Percentiles rank a stretch among this genome's conserved stretches.
phyloP scores from a whole-genome alignment of 1,140 invertebrate species.

The Tachypleus tridentatus region DNA sequence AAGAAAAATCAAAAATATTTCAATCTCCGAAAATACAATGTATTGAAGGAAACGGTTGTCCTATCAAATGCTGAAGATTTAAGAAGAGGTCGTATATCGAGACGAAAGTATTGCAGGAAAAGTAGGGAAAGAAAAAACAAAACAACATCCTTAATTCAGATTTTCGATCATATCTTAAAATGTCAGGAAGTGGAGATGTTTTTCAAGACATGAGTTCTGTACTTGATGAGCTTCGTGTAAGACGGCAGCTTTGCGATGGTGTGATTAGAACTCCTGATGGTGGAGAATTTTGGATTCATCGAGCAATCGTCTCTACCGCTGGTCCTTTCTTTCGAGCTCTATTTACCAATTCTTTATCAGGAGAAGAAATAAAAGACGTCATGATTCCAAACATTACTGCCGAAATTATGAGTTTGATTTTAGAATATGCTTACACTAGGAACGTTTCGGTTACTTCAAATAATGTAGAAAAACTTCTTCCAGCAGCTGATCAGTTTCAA shows the following conservation, averaged over 20 bases:
- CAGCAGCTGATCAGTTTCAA: conserved; percentile 49
- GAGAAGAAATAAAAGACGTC: conserved; percentile 51
- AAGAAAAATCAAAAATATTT: too few relatives aligned
- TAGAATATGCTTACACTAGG: conserved; percentile 70
- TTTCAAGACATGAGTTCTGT: too few relatives aligned
- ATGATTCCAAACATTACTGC: conserved; percentile 56
- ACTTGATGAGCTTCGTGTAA: conserved; percentile 58
- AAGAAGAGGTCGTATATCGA: too few relatives aligned
- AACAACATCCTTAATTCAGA: too few relatives aligned
- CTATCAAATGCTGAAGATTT: too few relatives aligned
- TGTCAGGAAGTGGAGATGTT: too few relatives aligned
- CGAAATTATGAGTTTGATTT: conserved; percentile 55
- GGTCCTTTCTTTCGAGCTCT: conserved; percentile 72
- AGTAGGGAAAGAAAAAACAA: too few relatives aligned
- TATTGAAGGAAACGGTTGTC: too few relatives aligned
- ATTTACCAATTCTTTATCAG: conserved; percentile 66
- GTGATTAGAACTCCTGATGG: conserved; percentile 62
- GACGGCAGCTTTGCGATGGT: conserved; percentile 68
- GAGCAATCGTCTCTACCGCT: conserved; percentile 52
- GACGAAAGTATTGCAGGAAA: too few relatives aligned
- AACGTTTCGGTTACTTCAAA: conserved; percentile 51
- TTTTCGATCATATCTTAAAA: too few relatives aligned
- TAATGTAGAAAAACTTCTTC: conserved; percentile 61
- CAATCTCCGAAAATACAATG: too few relatives aligned
- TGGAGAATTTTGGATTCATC: conserved; percentile 39